phyloP scores from a whole-genome alignment of 2,888 invertebrate genomes.

The Caenorhabditis macrosperma region DNA sequence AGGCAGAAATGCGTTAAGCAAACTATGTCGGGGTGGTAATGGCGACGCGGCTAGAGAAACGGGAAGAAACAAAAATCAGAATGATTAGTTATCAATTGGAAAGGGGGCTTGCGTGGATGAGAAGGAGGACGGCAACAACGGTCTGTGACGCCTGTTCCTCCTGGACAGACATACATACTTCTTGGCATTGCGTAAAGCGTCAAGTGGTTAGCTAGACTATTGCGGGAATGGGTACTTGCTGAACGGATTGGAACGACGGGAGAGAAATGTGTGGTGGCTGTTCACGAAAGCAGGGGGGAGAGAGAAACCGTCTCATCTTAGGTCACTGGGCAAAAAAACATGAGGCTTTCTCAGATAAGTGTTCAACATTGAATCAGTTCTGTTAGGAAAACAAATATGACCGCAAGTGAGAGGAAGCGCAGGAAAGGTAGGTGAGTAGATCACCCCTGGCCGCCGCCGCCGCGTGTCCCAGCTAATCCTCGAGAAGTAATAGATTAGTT shows the following conservation, averaged over 20 bases:
- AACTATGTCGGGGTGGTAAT: slow-evolving; percentile 7
- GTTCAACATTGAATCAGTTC: slow-evolving; percentile 54
- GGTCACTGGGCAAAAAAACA: slow-evolving; percentile 45
- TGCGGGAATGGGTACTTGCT: slow-evolving; percentile 7
- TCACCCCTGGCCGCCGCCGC: slow-evolving; percentile 29
- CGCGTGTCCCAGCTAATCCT: slow-evolving; percentile 30
- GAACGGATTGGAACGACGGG: slow-evolving; percentile 1
- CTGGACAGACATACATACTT: not conserved
- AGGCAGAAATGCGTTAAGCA: slow-evolving; percentile 3
- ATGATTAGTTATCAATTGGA: slow-evolving; percentile 24
- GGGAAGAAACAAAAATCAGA: slow-evolving; percentile 10
- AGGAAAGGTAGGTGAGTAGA: slow-evolving; percentile 22
- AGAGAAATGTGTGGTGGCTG: slow-evolving; percentile 20
- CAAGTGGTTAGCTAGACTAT: slow-evolving; percentile 41
- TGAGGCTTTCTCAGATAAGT: slow-evolving; percentile 40
- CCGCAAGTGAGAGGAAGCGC: slow-evolving; percentile 33
- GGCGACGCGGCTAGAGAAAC: slow-evolving; percentile 2
- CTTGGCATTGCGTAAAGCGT: slow-evolving; percentile 48
- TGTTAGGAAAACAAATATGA: slow-evolving; percentile 48
- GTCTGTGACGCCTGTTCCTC: not conserved
- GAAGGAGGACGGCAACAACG: slow-evolving; percentile 4
- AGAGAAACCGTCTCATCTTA: slow-evolving; percentile 33
- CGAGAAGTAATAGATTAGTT: slow-evolving; percentile 4
- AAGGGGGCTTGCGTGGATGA: not conserved
- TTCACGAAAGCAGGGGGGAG: not conserved